These are phyloP conservation scores for Phylloscopus trochiloides DNA, from an alignment of 2,113 vertebrate species.

Conservation along the genomic window DNA sequence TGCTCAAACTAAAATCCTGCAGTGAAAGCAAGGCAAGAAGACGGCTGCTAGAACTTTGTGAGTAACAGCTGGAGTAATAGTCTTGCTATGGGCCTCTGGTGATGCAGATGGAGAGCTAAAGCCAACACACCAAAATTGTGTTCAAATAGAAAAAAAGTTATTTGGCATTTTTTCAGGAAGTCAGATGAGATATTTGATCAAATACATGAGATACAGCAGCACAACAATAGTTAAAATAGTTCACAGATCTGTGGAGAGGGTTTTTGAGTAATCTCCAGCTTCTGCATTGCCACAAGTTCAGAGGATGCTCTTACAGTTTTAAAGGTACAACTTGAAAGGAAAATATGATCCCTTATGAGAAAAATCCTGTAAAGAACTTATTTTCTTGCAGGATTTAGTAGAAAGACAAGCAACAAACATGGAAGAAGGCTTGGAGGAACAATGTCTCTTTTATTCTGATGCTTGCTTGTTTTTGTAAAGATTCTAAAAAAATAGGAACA, in stretches of 20 bases:
- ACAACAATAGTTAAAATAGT: neutral
- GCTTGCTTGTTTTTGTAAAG: neutral
- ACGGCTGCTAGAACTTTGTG: neutral
- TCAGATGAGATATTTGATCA: neutral
- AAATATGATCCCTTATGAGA: neutral
- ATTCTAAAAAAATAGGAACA: neutral
- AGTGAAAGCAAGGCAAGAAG: neutral
- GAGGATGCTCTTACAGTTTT: neutral
- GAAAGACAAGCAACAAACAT: neutral
- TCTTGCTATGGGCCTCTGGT: neutral
- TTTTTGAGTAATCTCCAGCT: neutral
- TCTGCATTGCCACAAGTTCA: neutral
- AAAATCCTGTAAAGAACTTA: neutral
- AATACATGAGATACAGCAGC: neutral
- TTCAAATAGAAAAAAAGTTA: neutral
- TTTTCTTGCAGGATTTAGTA: neutral
- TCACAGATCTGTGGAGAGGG: neutral
- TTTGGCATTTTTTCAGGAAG: neutral
- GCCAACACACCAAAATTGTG: neutral
- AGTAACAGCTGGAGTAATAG: neutral
- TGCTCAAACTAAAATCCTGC: neutral
- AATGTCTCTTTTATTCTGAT: neutral
- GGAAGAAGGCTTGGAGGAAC: neutral
- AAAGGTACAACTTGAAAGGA: neutral
- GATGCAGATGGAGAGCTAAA: neutral